phyloP scores from a whole-genome alignment of 1,140 invertebrate species.

The Pogonomyrmex barbatus region DNA sequence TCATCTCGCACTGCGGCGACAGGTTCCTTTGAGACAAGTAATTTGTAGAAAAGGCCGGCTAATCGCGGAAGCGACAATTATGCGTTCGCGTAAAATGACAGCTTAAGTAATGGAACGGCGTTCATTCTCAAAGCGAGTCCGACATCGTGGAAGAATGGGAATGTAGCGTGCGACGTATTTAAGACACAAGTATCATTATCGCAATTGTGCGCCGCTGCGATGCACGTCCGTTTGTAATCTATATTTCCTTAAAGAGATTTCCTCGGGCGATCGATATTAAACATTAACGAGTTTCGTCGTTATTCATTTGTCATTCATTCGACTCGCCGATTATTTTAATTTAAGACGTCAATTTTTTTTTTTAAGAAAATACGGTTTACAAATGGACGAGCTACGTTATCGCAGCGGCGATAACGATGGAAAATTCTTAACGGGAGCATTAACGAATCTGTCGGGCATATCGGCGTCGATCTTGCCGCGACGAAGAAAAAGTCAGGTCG shows the following conservation, averaged over 20 bases:
- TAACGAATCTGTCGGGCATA: not conserved
- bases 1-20: not conserved
- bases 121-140: conserved; percentile 21
- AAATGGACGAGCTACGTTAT: no score
- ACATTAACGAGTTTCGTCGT: not conserved
- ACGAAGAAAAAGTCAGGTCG: conserved; percentile 10
- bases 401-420: not conserved
- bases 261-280: not conserved
- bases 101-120: conserved; percentile 35
- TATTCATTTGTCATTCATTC: not conserved
- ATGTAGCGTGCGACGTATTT: not conserved
- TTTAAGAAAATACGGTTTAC: no score
- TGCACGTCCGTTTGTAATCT: conserved; percentile 7
- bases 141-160: conserved; percentile 12
- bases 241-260: not conserved
- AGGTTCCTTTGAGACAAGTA: not conserved
- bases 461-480: conserved; percentile 7
- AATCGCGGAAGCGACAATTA: conserved; percentile 40
- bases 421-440: not conserved
- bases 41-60: conserved; percentile 29
- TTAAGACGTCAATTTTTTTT: no score
- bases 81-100: conserved; percentile 39
- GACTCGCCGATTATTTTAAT: not conserved
- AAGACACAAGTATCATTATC: conserved; percentile 12
- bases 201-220: not conserved